A percentile compares a stretch with the other conserved stretches of the same genome.
Evolutionary conservation across 2,113 vertebrate genomes (phyloP).

Genomic region (Himantopus leucocephalus): DNA sequence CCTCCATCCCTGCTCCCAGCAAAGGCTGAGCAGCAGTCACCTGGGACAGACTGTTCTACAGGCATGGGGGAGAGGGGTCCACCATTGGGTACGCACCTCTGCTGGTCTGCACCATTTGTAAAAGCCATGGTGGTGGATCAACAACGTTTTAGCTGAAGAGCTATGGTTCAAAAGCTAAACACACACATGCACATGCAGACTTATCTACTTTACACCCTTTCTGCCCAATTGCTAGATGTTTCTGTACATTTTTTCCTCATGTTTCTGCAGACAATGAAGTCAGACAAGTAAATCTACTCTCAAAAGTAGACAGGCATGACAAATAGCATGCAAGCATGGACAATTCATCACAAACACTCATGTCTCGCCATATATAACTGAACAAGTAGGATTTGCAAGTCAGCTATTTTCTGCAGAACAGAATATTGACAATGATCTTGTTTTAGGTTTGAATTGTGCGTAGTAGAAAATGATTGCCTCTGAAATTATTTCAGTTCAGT

Average conservation of each 20-base stretch:
- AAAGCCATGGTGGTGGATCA: not conserved
- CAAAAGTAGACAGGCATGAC: not conserved
- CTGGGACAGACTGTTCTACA: accelerated
- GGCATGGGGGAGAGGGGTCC: not conserved
- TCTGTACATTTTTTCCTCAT: not conserved
- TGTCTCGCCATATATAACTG: not conserved
- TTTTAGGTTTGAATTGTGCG: not conserved
- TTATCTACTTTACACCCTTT: not conserved
- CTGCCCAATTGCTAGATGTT: not conserved
- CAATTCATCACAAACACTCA: not conserved
- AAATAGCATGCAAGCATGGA: not conserved
- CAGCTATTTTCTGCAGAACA: not conserved
- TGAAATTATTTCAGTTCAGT: not conserved
- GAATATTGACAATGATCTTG: not conserved
- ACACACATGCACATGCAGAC: not conserved
- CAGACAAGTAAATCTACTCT: not conserved
- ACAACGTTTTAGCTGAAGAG: not conserved
- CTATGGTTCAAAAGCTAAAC: not conserved
- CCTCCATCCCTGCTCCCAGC: not conserved
- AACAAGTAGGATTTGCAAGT: not conserved
- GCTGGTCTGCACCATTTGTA: not conserved
- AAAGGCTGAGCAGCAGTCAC: not conserved
- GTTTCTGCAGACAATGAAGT: not conserved
- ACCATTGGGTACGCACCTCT: accelerated
- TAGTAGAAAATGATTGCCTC: not conserved